Evolutionary conservation across 2,797 vertebrate species (phyloP), one percentile per base, ranked within the genome.

Genomic region (Trachops cirrhosus): DNA sequence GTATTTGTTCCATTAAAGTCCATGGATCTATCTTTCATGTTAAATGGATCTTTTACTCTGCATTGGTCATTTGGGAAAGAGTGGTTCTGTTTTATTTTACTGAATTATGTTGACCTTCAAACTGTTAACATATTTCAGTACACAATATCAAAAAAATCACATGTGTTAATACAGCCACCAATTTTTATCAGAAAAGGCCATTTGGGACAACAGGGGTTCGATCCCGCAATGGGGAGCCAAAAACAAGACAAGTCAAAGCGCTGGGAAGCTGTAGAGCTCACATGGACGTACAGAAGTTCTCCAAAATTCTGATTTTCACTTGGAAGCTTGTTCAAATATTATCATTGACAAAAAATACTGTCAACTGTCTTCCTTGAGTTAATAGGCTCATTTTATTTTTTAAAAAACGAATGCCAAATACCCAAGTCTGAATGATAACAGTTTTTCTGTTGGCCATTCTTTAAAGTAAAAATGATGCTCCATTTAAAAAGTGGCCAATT

Each of bases 241-340:
- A 67, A 18, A 34, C 26, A 62, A 62, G 26, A 37, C 10, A 68
- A 6, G 18, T 19, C 32, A 80, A 93, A 74, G 37, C 54, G 54
- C 26, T 91, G 39, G 29, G 34, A 96, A 83, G 34, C 16, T 86
- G 41, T 83, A 6, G 67, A 77, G 46, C 24, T 88, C 71, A 84
- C 32, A 41, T 0, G 71, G 78, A 85, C 54, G 93, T 9, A 86
- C 0, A 39, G 19, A 73, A 41, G 16, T 94, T 86, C 82, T 83
- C 34, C 48, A 92, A 88, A 87, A 88, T 85, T 91, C 82, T 85
- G 44, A 52, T 68, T 88, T 92, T 93, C 50, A 92, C 37, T 64
- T 32, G 9, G 85, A 93, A 95, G 34, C 6, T 59, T 59, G 24
- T 59, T 85, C 62, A 91, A 34, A 92, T 52, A 74, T 88, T 84